These are phyloP conservation scores for Drosophila seguyi DNA, from an alignment of 1,140 invertebrate genomes.

Conservation along the genomic window DNA sequence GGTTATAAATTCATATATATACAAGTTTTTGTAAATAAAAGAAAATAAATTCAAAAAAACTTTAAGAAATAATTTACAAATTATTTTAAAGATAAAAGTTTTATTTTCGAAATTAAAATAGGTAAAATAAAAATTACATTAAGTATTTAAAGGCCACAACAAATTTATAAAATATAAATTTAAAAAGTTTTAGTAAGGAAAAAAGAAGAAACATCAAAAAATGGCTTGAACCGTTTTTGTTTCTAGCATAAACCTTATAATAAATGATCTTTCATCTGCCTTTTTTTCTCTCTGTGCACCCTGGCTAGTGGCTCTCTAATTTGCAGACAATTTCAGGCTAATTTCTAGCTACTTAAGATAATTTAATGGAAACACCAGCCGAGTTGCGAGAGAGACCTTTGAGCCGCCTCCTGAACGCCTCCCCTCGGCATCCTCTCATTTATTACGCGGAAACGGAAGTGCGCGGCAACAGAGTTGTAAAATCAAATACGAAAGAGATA, in stretches of 20 bases:
- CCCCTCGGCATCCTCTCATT: slow-evolving; percentile 32
- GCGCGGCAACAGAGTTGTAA: slow-evolving; percentile 24
- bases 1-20: too few species aligned
- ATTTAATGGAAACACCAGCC: slow-evolving; percentile 23
- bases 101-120: too few species aligned
- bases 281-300: slow-evolving; percentile 8
- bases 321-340: slow-evolving; percentile 35
- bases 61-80: too few species aligned
- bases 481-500: slow-evolving; percentile 22
- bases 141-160: too few species aligned
- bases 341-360: slow-evolving; percentile 39
- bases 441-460: slow-evolving; percentile 56
- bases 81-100: too few species aligned
- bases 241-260: neutral
- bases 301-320: slow-evolving; percentile 19
- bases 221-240: neutral
- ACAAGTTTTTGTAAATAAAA: too few species aligned
- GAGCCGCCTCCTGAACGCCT: neutral
- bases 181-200: too few species aligned
- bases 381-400: neutral
- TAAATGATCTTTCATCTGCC: neutral
- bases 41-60: too few species aligned
- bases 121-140: too few species aligned
- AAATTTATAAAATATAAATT: too few species aligned
- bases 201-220: too few species aligned